These are phyloP conservation scores for Sebastolobus altivelis DNA, from an alignment of 2,797 vertebrate genomes.

Conservation along the genomic window DNA sequence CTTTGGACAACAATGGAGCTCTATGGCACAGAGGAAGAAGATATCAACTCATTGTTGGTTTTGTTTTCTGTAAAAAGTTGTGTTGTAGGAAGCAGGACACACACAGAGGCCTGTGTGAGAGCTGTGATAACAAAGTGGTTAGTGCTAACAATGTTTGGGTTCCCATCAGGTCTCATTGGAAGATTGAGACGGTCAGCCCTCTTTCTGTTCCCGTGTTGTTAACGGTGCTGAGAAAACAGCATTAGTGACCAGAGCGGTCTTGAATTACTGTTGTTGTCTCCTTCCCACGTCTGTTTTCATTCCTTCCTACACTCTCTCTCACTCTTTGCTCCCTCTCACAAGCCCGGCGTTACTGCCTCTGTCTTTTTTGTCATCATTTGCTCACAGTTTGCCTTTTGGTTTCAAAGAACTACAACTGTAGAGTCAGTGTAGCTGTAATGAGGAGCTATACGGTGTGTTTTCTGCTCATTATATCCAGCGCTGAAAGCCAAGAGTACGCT, in stretches of 20 bases:
- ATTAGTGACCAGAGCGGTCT: conserved; percentile 38
- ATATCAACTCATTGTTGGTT: too few species aligned
- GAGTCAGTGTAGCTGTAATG: not conserved
- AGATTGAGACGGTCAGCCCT: conserved; percentile 10
- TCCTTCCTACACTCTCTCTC: conserved; percentile 64
- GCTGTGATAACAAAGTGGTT: conserved; percentile 34
- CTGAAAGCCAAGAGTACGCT: conserved; percentile 24
- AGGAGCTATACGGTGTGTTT: conserved; percentile 34
- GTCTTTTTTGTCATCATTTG: conserved; percentile 4
- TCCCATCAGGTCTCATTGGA: conserved; percentile 33
- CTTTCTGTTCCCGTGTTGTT: conserved; percentile 13
- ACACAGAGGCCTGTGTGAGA: conserved; percentile 13
- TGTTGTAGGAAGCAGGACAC: not conserved
- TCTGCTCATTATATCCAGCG: conserved; percentile 14
- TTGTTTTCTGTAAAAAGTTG: not conserved
- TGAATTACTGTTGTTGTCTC: conserved; percentile 50
- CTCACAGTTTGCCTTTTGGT: conserved; percentile 17
- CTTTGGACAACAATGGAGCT: too few species aligned
- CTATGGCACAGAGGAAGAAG: too few species aligned
- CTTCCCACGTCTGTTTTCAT: conserved; percentile 67
- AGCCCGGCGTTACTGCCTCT: conserved; percentile 4
- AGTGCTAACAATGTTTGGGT: conserved; percentile 16
- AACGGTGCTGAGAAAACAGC: conserved; percentile 48
- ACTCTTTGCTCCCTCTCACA: conserved; percentile 40
- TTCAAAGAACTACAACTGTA: not conserved